Conservation (phyloP, 2,888 invertebrate species). For the Buathra laborator region DNA sequence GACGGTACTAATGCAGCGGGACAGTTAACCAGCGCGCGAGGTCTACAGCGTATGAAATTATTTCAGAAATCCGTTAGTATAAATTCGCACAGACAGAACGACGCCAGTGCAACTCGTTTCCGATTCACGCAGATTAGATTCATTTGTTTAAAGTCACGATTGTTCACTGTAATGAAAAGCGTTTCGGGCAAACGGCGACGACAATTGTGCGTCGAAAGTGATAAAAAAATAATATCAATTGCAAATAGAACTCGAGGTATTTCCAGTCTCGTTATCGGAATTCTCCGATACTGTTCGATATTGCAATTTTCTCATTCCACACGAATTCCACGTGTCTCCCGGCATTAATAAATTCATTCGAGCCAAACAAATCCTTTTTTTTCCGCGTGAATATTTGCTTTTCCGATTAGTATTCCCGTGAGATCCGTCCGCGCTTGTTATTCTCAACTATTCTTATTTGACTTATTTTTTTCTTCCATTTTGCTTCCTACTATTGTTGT, state of each 20-base stretch:
- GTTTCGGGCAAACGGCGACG: background rate
- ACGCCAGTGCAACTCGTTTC: background rate
- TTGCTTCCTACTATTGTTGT: background rate
- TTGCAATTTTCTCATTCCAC: background rate
- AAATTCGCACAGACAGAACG: slow-evolving; percentile 1
- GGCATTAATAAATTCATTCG: background rate
- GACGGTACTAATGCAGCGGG: slow-evolving; percentile 7
- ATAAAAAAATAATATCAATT: background rate
- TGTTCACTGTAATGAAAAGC: background rate
- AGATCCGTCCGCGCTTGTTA: background rate
- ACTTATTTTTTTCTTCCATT: background rate
- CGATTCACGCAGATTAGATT: slow-evolving; percentile 30
- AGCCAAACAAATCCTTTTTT: background rate
- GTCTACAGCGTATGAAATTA: background rate
- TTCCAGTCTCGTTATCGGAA: background rate
- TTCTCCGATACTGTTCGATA: background rate
- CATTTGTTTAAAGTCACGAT: slow-evolving; percentile 26
- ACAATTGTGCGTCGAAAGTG: background rate
- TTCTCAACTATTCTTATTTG: background rate
- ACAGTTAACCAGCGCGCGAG: background rate
- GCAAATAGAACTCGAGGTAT: background rate
- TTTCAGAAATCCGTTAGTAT: slow-evolving; percentile 2
- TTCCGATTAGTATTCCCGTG: background rate
- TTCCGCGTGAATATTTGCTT: background rate
- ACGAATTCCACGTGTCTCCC: background rate